Conservation (phyloP, 2,888 invertebrate species). For the Drosophila dives region DNA sequence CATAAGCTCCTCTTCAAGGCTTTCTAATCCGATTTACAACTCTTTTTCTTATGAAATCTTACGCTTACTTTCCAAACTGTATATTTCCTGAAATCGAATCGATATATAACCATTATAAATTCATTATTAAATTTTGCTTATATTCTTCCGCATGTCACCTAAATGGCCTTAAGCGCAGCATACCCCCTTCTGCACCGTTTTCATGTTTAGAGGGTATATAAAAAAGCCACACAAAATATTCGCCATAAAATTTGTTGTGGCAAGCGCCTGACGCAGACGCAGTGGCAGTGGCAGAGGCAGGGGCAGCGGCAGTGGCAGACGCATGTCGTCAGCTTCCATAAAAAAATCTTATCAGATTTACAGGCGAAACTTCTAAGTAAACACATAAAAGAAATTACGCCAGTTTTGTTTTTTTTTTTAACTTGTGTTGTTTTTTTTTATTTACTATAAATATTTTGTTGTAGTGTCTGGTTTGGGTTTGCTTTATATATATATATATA, state of each 20-base stretch:
- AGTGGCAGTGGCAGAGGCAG: neutral
- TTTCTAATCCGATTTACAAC: too few relatives aligned
- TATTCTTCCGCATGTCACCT: neutral
- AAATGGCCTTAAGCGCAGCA: rapidly evolving
- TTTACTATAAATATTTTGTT: conserved; percentile 67
- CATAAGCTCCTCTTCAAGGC: neutral
- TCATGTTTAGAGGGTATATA: conserved; percentile 29
- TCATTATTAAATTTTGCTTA: rapidly evolving
- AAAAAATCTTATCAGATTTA: conserved; percentile 74
- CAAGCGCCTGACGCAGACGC: conserved; percentile 49
- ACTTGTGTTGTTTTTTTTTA: conserved; percentile 62
- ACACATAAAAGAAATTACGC: conserved; percentile 70
- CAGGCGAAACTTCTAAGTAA: conserved; percentile 74
- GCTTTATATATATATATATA: neutral
- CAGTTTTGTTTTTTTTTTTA: conserved; percentile 53
- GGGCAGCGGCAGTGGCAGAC: conserved; percentile 7
- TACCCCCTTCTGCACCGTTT: neutral
- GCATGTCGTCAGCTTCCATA: conserved; percentile 78
- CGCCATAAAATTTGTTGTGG: conserved; percentile 79
- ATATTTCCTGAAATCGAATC: neutral
- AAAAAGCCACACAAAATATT: conserved; percentile 73
- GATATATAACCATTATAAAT: neutral
- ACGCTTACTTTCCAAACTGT: neutral
- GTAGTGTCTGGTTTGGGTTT: conserved; percentile 32
- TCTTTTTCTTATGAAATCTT: too few relatives aligned